Conservation (phyloP, 1,140 invertebrate species). For the Pararge aegeria region DNA sequence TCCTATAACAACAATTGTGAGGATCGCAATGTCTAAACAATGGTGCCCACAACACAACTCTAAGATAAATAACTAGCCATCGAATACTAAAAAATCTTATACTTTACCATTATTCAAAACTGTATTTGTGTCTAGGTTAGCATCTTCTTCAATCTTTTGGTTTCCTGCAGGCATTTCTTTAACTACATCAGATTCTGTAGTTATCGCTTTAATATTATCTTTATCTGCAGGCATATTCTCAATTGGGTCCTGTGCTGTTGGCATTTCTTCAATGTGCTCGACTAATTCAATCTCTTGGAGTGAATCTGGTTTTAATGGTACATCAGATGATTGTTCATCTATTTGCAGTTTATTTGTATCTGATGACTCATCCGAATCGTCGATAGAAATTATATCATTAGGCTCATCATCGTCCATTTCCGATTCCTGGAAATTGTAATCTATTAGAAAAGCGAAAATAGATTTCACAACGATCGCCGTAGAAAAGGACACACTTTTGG, state of each 20-base stretch:
- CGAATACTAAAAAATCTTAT: too few species aligned
- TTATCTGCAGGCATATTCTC: background rate
- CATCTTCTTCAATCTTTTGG: too few species aligned
- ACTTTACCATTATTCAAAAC: too few species aligned
- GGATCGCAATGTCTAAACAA: too few species aligned
- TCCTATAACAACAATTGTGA: too few species aligned
- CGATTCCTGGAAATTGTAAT: constrained; percentile 27
- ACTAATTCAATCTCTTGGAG: constrained; percentile 18
- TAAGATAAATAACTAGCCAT: too few species aligned
- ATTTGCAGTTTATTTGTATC: constrained; percentile 34
- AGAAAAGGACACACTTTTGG: too few species aligned
- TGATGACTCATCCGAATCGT: constrained; percentile 48
- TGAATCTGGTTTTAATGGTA: constrained; percentile 9
- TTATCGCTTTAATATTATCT: background rate
- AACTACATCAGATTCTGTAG: background rate
- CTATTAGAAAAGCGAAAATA: background rate
- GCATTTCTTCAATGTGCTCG: constrained; percentile 11
- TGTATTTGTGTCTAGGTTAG: too few species aligned
- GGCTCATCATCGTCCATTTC: constrained; percentile 29
- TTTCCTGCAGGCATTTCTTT: too few species aligned
- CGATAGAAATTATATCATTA: constrained; percentile 57
- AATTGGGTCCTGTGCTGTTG: background rate
- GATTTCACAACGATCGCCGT: too few species aligned
- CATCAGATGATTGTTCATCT: constrained; percentile 28
- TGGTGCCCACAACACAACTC: too few species aligned